phyloP scores from a whole-genome alignment of 2,888 invertebrate species.

The Napeogenes inachia region DNA sequence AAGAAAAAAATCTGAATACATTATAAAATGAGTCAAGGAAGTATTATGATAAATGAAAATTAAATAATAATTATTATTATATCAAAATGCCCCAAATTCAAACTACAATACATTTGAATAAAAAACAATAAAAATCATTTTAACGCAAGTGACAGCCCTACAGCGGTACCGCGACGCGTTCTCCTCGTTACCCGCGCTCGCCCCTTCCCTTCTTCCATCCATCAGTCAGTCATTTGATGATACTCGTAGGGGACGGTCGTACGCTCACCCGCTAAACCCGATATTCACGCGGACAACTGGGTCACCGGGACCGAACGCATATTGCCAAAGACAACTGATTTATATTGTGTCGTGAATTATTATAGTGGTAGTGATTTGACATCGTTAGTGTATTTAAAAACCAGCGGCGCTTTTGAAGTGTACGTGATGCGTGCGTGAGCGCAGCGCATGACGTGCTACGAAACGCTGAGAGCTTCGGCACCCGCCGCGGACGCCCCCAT shows the following conservation, averaged over 20 bases:
- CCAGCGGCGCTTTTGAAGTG: constrained; percentile 73
- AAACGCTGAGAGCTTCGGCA: constrained; percentile 76
- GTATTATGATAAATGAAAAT: neutral
- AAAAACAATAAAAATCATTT: constrained; percentile 7
- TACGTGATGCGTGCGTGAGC: constrained; percentile 77
- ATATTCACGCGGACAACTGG: constrained; percentile 71
- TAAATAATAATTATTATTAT: neutral
- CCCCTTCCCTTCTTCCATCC: constrained; percentile 46
- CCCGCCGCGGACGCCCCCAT: constrained; percentile 79
- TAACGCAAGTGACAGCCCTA: constrained; percentile 23
- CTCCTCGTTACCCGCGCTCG: constrained; percentile 42
- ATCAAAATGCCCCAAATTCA: neutral
- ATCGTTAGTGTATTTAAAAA: constrained; percentile 54
- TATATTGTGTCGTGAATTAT: constrained; percentile 58
- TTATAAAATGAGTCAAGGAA: too few relatives aligned
- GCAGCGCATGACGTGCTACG: constrained; percentile 79
- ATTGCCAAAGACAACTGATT: constrained; percentile 44
- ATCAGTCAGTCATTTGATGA: constrained; percentile 70
- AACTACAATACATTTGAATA: neutral
- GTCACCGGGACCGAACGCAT: constrained; percentile 61
- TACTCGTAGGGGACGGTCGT: constrained; percentile 55
- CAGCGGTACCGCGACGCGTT: constrained; percentile 32
- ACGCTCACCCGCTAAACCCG: constrained; percentile 41
- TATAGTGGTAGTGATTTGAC: constrained; percentile 54
- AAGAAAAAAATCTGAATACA: too few relatives aligned